These are phyloP conservation scores for Lasioglossum morio DNA, from an alignment of 2,888 invertebrate genomes.

Conservation along the genomic window DNA sequence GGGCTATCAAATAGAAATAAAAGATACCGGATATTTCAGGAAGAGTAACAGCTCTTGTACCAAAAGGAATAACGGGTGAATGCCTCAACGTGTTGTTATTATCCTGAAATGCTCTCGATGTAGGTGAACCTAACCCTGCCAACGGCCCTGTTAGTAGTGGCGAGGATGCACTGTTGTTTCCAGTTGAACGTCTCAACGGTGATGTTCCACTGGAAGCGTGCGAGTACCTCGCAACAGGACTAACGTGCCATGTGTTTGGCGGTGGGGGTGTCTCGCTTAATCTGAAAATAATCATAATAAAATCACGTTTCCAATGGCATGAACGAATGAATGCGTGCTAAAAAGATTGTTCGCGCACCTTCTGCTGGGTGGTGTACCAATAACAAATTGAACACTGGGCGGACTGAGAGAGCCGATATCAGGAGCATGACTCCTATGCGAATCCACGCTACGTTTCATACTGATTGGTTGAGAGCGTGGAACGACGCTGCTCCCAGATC, in stretches of 20 bases:
- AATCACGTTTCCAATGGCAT: neutral
- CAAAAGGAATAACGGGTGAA: constrained; percentile 88
- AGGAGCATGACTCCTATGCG: constrained; percentile 88
- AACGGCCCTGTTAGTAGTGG: constrained; percentile 88
- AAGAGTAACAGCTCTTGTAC: constrained; percentile 89
- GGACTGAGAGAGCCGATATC: constrained; percentile 97
- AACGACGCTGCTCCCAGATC: constrained; percentile 85
- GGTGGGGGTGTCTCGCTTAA: constrained; percentile 90
- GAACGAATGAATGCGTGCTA: neutral
- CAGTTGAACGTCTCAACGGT: constrained; percentile 88
- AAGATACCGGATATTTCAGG: constrained; percentile 86
- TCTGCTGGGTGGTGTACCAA: constrained; percentile 93
- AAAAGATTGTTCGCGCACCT: constrained; percentile 75
- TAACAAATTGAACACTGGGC: constrained; percentile 94
- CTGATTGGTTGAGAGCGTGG: constrained; percentile 95
- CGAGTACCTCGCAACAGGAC: constrained; percentile 88
- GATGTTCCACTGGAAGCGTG: constrained; percentile 87
- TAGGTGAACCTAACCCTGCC: constrained; percentile 89
- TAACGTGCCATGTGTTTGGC: constrained; percentile 93
- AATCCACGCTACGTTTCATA: constrained; percentile 90
- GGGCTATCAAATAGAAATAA: neutral
- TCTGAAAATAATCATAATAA: constrained; percentile 72
- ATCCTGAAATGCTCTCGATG: constrained; percentile 86
- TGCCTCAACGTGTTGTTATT: constrained; percentile 87
- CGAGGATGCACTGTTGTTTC: constrained; percentile 84